These are phyloP conservation scores for Hemitrygon akajei DNA, from an alignment of 2,797 vertebrate species.

Conservation along the genomic window DNA sequence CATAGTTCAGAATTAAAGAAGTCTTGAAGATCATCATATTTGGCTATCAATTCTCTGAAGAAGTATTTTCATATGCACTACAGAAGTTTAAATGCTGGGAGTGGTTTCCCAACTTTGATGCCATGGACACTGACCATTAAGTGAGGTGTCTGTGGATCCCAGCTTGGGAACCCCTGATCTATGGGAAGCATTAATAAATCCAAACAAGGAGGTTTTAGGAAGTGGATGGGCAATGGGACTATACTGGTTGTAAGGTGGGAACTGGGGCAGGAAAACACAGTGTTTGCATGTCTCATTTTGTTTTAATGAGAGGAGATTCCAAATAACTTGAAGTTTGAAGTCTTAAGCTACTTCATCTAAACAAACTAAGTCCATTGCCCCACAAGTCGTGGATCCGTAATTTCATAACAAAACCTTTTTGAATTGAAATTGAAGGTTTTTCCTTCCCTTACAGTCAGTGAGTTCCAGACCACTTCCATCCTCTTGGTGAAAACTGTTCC, in stretches of 20 bases:
- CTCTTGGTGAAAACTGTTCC: too few species aligned
- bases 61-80: not conserved
- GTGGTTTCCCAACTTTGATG: too few species aligned
- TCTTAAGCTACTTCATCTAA: too few species aligned
- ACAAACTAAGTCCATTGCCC: too few species aligned
- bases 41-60: not conserved
- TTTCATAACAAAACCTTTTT: too few species aligned
- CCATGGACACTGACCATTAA: too few species aligned
- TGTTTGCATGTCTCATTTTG: not conserved
- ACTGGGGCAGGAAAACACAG: not conserved
- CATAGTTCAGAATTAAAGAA: not conserved
- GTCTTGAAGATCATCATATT: not conserved
- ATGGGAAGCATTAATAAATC: not conserved
- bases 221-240: not conserved
- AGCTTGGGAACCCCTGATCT: too few species aligned
- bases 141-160: too few species aligned
- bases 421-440: too few species aligned
- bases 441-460: too few species aligned
- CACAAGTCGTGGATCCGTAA: too few species aligned
- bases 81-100: not conserved
- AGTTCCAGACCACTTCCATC: too few species aligned
- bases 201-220: not conserved
- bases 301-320: not conserved
- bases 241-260: not conserved
- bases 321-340: not conserved